These are phyloP conservation scores for Phyllotis vaccarum DNA, from an alignment of 2,797 vertebrate genomes.

Conservation along the genomic window DNA sequence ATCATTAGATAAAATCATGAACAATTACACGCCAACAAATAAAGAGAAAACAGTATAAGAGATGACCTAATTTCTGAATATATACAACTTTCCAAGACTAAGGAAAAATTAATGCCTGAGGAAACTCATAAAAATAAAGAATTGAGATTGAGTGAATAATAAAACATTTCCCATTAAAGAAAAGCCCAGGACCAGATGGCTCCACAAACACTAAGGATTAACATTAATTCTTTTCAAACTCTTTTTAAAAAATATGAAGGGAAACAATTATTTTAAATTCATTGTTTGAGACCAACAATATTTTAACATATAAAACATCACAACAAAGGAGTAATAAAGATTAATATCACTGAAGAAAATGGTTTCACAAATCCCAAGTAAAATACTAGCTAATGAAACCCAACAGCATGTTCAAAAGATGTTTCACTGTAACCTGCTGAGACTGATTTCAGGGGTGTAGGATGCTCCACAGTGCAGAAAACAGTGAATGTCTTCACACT, in stretches of 20 bases:
- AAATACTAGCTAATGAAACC: not conserved
- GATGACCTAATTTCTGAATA: not conserved
- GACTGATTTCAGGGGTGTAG: not conserved
- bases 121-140: not conserved
- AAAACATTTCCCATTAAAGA: not conserved
- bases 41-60: not conserved
- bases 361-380: not conserved
- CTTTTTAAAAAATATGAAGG: not conserved
- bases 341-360: not conserved
- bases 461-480: not conserved
- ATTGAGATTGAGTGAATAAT: not conserved
- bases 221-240: not conserved
- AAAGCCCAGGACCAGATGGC: not conserved
- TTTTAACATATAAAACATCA: not conserved
- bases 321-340: not conserved
- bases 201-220: not conserved
- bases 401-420: not conserved
- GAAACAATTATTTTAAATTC: not conserved
- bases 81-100: not conserved
- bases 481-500: not conserved
- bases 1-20: not conserved
- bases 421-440: not conserved
- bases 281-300: not conserved
- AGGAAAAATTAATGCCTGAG: not conserved
- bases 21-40: not conserved